Conservation (phyloP, 2,888 invertebrate species). For the Amaurobius ferox region DNA sequence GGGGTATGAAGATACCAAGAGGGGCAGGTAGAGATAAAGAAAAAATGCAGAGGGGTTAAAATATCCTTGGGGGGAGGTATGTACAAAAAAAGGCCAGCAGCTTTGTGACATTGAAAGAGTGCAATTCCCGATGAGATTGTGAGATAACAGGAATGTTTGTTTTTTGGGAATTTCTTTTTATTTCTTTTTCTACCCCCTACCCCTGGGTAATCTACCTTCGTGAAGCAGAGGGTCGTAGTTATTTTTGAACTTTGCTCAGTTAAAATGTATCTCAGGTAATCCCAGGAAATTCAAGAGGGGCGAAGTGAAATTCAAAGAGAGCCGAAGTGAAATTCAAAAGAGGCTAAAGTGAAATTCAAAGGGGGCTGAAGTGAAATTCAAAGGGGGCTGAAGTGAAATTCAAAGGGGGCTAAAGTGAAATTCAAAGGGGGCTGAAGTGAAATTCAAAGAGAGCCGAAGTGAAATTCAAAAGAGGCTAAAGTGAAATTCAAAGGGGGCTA, state of each 20-base stretch:
- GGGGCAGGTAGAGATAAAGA: not conserved
- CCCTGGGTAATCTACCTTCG: not conserved
- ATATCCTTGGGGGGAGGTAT: not conserved
- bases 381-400: too few species aligned
- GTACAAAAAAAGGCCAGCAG: conserved; percentile 6
- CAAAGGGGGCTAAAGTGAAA: too few species aligned
- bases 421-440: too few species aligned
- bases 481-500: too few species aligned
- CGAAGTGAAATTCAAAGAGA: too few species aligned
- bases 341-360: too few species aligned
- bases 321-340: too few species aligned
- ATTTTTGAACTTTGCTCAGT: not conserved
- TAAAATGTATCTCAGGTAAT: not conserved
- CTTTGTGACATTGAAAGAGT: conserved; percentile 57
- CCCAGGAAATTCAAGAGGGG: too few species aligned
- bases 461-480: too few species aligned
- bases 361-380: too few species aligned
- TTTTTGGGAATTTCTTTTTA: conserved; percentile 18
- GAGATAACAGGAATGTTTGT: conserved; percentile 57
- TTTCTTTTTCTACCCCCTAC: not conserved
- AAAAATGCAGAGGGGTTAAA: not conserved
- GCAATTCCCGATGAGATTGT: conserved; percentile 45
- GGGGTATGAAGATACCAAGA: not conserved
- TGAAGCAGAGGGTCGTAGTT: not conserved
- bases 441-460: too few species aligned